Evolutionary conservation across 2,113 vertebrate genomes (phyloP), one percentile per base, ranked within the genome.

Genomic region (Colossoma macropomum): DNA sequence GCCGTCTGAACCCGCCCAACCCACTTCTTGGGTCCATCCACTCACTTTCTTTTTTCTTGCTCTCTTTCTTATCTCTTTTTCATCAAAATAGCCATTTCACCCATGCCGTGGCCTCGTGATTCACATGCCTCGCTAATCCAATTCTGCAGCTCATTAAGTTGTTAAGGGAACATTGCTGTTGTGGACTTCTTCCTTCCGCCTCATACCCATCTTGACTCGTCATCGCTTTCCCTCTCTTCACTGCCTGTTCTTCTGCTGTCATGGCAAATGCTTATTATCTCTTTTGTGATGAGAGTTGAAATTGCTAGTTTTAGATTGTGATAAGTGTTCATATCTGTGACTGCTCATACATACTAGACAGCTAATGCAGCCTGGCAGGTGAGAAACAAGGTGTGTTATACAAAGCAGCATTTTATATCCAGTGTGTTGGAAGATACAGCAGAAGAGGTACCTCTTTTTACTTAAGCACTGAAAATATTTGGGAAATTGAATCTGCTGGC

Each of bases 91-190:
- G 62, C 48, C 50, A 56, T 71, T 45, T 56, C 28, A 80, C 0
- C 25, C 25, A 77, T 59, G 21, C 15, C 56, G 38, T 13, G 23
- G 86, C 89, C 91, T 91, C 81, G 84, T 79, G 92, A 91, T 86
- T 93, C 90, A 81, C 75, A 93, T 94, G 89, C 90, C 87, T 89
- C 70, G 78, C 88, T 77, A 93, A 94, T 93, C 88, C 19, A 89
- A 92, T 94, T 90, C 68, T 82, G 83, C 28, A 45, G 25, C 68
- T 90, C 27, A 25, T 93, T 92, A 89, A 54, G 66, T 92, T 21
- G 75, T 92, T 92, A 89, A 78, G 65, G 34, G 75, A 75, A 75
- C 86, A 45, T 54, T 71, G 38, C 66, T 75, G 19, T 60, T 41
- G 23, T 78, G 32, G 13, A 5, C 21, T 38, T n/a, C 50, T 11